Evolutionary conservation across 2,888 invertebrate genomes (phyloP).

Genomic region (Hirudinaria manillensis): DNA sequence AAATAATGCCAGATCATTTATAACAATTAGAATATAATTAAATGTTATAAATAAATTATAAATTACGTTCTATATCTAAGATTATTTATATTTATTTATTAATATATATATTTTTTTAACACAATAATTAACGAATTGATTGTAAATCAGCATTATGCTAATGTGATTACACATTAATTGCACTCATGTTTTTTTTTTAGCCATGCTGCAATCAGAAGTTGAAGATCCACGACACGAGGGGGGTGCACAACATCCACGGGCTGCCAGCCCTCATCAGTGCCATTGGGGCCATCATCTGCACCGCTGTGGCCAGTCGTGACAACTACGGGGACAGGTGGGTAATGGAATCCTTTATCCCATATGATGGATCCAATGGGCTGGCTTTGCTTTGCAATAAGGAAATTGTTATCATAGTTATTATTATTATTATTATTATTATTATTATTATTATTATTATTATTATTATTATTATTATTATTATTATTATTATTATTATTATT

Average conservation of each 20-base stretch:
- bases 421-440: constrained; percentile 18
- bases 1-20: no score
- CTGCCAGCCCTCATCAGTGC: constrained; percentile 86
- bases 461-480: neutral
- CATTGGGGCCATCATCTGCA: constrained; percentile 70
- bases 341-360: neutral
- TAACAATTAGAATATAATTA: no score
- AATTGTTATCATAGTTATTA: constrained; percentile 10
- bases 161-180: no score
- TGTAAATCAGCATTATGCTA: no score
- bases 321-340: constrained; percentile 13
- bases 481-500: neutral
- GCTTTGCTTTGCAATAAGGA: neutral
- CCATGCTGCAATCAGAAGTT: constrained; percentile 61
- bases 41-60: no score
- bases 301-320: constrained; percentile 54
- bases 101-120: no score
- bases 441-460: neutral
- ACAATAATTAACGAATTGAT: no score
- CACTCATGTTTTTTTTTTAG: constrained; percentile 52
- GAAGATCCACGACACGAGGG: constrained; percentile 77
- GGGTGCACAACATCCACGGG: constrained; percentile 93
- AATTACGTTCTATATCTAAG: no score
- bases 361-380: neutral
- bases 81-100: no score